Percentiles rank a stretch among this genome's conserved stretches.
Evolutionary conservation across 2,888 invertebrate genomes (phyloP).

Genomic region (Kryphioiulus occultus): DNA sequence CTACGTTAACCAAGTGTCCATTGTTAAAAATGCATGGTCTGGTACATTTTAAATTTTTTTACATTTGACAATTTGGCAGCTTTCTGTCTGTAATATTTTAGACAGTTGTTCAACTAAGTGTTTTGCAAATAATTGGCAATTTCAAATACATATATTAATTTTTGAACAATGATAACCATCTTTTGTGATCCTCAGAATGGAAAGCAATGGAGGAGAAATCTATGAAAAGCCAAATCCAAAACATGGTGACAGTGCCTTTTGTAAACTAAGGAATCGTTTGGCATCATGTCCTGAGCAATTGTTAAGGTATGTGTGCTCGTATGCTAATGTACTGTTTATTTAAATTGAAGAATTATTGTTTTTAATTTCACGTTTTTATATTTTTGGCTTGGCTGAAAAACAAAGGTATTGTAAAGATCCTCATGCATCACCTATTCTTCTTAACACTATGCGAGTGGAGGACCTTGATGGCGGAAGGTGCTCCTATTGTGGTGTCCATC

Average conservation of each 20-base stretch:
- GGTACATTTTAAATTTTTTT: too few species aligned
- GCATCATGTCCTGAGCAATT: conserved; percentile 82
- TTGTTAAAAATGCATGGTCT: too few species aligned
- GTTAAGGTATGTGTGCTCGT: conserved; percentile 70
- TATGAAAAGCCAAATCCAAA: conserved; percentile 81
- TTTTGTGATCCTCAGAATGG: conserved; percentile 47
- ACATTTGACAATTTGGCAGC: too few species aligned
- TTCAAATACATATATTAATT: too few species aligned
- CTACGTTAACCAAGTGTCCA: too few species aligned
- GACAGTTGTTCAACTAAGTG: too few species aligned
- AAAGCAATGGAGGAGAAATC: conserved; percentile 66
- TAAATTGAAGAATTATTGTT: background rate
- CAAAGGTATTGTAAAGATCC: conserved; percentile 76
- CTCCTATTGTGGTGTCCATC: conserved; percentile 74
- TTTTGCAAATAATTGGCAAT: too few species aligned
- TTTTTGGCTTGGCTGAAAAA: background rate
- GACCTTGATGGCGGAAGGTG: conserved; percentile 64
- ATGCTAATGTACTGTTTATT: background rate
- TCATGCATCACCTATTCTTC: conserved; percentile 62
- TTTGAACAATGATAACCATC: background rate
- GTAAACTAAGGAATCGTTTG: conserved; percentile 77
- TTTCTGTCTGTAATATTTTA: too few species aligned
- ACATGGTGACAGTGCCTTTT: conserved; percentile 84
- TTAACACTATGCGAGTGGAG: conserved; percentile 65
- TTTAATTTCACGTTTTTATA: background rate